A percentile compares a stretch with the other conserved stretches of the same genome.
phyloP scores from a whole-genome alignment of 2,888 invertebrate genomes.

The Dryadula phaetusa region DNA sequence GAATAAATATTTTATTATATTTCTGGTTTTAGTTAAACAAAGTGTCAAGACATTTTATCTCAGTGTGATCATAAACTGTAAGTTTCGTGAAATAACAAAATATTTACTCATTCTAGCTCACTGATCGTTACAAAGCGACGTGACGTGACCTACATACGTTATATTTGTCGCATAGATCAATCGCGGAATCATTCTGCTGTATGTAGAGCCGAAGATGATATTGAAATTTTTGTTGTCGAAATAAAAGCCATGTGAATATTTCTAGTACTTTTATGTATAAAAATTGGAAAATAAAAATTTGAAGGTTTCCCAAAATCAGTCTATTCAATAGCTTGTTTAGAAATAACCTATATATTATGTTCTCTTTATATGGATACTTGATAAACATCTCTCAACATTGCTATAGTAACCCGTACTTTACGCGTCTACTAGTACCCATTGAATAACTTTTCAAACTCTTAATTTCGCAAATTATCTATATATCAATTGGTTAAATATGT shows the following conservation, averaged over 20 bases:
- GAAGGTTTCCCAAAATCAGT: too few relatives aligned
- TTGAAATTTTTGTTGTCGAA: background rate
- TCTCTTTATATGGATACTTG: too few relatives aligned
- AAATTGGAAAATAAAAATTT: too few relatives aligned
- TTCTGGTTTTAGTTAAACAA: background rate
- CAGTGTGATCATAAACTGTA: background rate
- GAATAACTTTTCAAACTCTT: too few relatives aligned
- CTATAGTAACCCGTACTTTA: too few relatives aligned
- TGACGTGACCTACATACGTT: slow-evolving; percentile 25
- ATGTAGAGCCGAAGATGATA: background rate
- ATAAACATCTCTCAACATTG: too few relatives aligned
- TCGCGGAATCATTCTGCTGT: slow-evolving; percentile 14
- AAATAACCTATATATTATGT: too few relatives aligned
- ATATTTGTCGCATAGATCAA: slow-evolving; percentile 21
- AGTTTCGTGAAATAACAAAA: slow-evolving; percentile 3
- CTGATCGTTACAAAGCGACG: background rate
- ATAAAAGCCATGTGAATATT: background rate
- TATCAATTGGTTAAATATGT: too few relatives aligned
- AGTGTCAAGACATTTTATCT: background rate
- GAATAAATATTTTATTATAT: too few relatives aligned
- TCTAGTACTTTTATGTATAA: background rate
- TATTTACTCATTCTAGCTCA: slow-evolving; percentile 4
- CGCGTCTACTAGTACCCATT: too few relatives aligned
- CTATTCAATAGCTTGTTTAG: too few relatives aligned
- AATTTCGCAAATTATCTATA: too few relatives aligned